These are phyloP conservation scores for Macrobrachium nipponense DNA, from an alignment of 1,140 invertebrate genomes.

Conservation along the genomic window DNA sequence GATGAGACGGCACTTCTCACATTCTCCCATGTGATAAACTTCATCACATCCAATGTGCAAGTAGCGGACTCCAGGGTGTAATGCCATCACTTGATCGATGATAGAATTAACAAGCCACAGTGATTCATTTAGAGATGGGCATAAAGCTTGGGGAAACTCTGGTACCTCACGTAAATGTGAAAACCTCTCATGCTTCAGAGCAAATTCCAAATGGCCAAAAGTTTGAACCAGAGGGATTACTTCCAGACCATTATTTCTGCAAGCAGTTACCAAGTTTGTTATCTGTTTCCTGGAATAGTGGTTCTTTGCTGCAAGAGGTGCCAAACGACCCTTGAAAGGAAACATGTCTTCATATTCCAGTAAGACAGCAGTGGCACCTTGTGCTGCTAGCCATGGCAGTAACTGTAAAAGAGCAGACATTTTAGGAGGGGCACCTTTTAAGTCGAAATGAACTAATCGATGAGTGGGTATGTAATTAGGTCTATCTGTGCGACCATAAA, in stretches of 20 bases:
- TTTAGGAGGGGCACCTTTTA: constrained; percentile 88
- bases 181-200: constrained; percentile 85
- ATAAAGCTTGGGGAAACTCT: constrained; percentile 83
- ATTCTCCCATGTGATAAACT: constrained; percentile 82
- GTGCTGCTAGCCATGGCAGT: constrained; percentile 79
- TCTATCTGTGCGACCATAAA: constrained; percentile 58
- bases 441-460: constrained; percentile 83
- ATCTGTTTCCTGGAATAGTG: constrained; percentile 82
- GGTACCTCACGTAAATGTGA: constrained; percentile 81
- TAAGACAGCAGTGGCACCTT: constrained; percentile 77
- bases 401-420: constrained; percentile 78
- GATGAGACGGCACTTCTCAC: constrained; percentile 76
- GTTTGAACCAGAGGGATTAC: constrained; percentile 95
- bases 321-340: constrained; percentile 82
- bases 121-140: constrained; percentile 82
- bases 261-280: constrained; percentile 74
- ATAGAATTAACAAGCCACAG: constrained; percentile 80
- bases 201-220: constrained; percentile 94
- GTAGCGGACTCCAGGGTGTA: constrained; percentile 70
- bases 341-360: constrained; percentile 99
- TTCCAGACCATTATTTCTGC: constrained; percentile 77
- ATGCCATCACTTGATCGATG: constrained; percentile 82
- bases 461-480: constrained; percentile 64
- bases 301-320: constrained; percentile 79
- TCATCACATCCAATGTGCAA: constrained; percentile 78